A percentile compares a stretch with the other conserved stretches of the same genome.
These are phyloP conservation scores for Glaucomys volans DNA, from an alignment of 2,113 vertebrate species.

Conservation along the genomic window DNA sequence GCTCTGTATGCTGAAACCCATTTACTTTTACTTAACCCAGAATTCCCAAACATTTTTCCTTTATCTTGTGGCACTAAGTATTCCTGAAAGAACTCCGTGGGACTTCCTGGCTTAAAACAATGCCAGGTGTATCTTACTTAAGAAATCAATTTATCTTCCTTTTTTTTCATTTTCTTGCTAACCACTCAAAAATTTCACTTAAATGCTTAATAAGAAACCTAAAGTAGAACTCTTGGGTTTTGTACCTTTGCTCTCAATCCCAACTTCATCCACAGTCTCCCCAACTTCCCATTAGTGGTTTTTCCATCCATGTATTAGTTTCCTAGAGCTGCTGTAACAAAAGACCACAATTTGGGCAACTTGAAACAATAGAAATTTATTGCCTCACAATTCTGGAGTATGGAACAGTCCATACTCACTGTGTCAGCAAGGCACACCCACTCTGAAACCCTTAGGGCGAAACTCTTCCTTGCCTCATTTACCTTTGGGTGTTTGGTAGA, in stretches of 20 bases:
- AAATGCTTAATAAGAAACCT: not conserved
- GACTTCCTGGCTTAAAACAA: not conserved
- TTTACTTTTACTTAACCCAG: not conserved
- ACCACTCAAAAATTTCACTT: not conserved
- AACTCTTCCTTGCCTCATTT: not conserved
- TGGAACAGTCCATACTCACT: not conserved
- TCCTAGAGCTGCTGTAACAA: not conserved
- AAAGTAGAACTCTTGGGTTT: not conserved
- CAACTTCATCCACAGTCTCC: not conserved
- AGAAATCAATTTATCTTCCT: not conserved
- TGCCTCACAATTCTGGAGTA: not conserved
- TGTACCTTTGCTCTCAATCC: not conserved
- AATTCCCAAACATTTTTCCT: slow-evolving; percentile 13
- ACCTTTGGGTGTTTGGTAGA: not conserved
- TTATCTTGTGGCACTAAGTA: not conserved
- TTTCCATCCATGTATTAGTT: not conserved
- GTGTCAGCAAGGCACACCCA: not conserved
- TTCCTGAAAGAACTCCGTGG: not conserved
- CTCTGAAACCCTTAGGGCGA: not conserved
- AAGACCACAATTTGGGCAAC: not conserved
- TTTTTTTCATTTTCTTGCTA: not conserved
- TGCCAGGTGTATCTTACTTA: not conserved
- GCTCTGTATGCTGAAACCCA: not conserved
- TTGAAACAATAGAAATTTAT: not conserved
- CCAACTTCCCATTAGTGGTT: not conserved